Percentiles rank a stretch among this genome's conserved stretches.
Evolutionary conservation across 2,888 invertebrate genomes (phyloP).

Genomic region (Lasiommata megera): DNA sequence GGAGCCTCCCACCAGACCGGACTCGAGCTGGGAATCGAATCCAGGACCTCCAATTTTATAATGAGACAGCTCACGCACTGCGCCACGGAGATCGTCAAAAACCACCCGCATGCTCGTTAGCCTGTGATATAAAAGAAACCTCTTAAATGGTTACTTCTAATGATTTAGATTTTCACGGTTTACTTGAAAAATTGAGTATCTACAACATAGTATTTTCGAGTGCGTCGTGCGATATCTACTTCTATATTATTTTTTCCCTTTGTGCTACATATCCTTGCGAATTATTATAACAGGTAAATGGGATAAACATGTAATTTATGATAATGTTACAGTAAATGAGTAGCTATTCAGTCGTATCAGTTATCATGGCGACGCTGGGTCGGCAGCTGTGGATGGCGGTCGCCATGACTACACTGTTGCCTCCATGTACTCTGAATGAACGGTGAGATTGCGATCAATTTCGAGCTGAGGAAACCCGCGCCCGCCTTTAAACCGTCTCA

Average conservation of each 20-base stretch:
- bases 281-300: slow-evolving; percentile 15
- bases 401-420: slow-evolving; percentile 66
- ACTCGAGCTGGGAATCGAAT: too few species aligned
- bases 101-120: too few species aligned
- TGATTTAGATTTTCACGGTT: too few species aligned
- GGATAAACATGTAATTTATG: slow-evolving; percentile 14
- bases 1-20: too few species aligned
- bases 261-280: background rate
- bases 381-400: slow-evolving; percentile 66
- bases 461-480: slow-evolving; percentile 55
- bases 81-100: too few species aligned
- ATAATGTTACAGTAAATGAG: slow-evolving; percentile 29
- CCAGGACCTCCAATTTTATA: too few species aligned
- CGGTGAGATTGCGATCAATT: slow-evolving; percentile 65
- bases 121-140: too few species aligned
- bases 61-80: too few species aligned
- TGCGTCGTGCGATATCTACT: too few species aligned
- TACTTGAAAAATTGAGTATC: too few species aligned
- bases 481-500: slow-evolving; percentile 38
- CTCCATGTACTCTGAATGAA: slow-evolving; percentile 50
- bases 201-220: too few species aligned
- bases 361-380: slow-evolving; percentile 53
- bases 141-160: too few species aligned
- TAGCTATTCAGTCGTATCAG: slow-evolving; percentile 39
- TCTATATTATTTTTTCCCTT: background rate